Evolutionary conservation across 2,888 invertebrate genomes (phyloP).

Genomic region (Steinernema scapterisci): DNA sequence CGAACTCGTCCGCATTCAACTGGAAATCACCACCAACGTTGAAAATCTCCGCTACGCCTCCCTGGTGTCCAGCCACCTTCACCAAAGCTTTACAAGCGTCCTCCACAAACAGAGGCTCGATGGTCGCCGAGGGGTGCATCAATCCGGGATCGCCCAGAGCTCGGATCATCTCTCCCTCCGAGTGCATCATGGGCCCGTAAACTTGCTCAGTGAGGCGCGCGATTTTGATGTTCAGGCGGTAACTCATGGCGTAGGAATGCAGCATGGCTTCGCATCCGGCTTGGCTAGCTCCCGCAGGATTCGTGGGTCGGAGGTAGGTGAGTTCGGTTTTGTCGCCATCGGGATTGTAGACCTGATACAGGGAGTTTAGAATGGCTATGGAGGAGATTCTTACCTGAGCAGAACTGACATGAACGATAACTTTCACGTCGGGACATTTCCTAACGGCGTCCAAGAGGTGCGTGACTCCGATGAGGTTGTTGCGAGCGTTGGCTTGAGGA

Average conservation of each 20-base stretch:
- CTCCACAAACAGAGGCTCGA: slow-evolving; percentile 14
- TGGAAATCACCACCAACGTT: slow-evolving; percentile 36
- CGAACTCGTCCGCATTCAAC: slow-evolving; percentile 9
- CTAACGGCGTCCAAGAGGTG: slow-evolving; percentile 40
- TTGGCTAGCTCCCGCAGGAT: slow-evolving; percentile 46
- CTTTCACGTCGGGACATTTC: slow-evolving; percentile 32
- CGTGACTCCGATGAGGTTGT: slow-evolving; percentile 37
- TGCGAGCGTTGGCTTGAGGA: slow-evolving; percentile 33
- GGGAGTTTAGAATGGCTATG: no score
- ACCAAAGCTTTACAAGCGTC: slow-evolving; percentile 30
- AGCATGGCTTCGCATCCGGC: slow-evolving; percentile 55
- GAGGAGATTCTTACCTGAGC: neutral
- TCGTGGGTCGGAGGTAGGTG: slow-evolving; percentile 34
- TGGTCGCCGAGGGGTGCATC: neutral
- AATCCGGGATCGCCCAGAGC: slow-evolving; percentile 3
- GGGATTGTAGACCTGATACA: slow-evolving; percentile 9
- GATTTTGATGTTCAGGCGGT: slow-evolving; percentile 51
- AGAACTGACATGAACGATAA: slow-evolving; percentile 35
- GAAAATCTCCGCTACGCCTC: slow-evolving; percentile 40
- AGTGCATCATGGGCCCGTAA: slow-evolving; percentile 26
- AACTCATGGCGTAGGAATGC: slow-evolving; percentile 58
- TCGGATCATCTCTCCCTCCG: neutral
- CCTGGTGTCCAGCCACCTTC: slow-evolving; percentile 31
- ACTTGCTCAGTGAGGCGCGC: slow-evolving; percentile 44
- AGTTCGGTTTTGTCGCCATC: slow-evolving; percentile 1